Evolutionary conservation across 2,888 invertebrate species (phyloP).

Genomic region (Anticlea derivata): DNA sequence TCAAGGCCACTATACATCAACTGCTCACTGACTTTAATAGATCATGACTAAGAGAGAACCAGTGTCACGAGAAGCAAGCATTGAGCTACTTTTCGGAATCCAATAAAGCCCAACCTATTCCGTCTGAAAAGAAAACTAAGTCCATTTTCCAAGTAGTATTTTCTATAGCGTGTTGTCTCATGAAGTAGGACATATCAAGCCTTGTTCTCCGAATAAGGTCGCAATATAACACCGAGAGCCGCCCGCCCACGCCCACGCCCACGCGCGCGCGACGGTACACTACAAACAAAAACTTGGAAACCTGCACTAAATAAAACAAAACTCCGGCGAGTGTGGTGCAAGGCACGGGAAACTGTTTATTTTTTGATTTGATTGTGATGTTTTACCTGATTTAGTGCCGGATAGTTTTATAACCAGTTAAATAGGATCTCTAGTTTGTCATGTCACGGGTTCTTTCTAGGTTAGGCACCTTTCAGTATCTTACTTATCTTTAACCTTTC

Average conservation of each 20-base stretch:
- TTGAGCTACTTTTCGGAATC: too few species aligned
- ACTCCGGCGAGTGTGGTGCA: conserved; percentile 1
- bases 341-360: neutral
- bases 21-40: too few species aligned
- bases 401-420: too few species aligned
- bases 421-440: too few species aligned
- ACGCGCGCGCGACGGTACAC: neutral
- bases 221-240: conserved; percentile 10
- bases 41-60: too few species aligned
- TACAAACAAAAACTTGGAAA: conserved; percentile 23
- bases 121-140: neutral
- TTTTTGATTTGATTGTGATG: neutral
- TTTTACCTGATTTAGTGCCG: too few species aligned
- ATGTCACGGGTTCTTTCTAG: too few species aligned
- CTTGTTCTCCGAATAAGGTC: conserved; percentile 15
- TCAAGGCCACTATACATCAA: too few species aligned
- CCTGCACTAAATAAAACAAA: conserved; percentile 27
- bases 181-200: conserved; percentile 11
- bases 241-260: conserved; percentile 1
- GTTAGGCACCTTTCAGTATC: too few species aligned
- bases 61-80: too few species aligned
- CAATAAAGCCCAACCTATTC: neutral
- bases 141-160: conserved; percentile 2
- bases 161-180: conserved; percentile 2
- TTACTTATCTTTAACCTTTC: too few species aligned